These are phyloP conservation scores for Syngnathoides biaculeatus DNA, from an alignment of 2,113 vertebrate species.

Conservation along the genomic window DNA sequence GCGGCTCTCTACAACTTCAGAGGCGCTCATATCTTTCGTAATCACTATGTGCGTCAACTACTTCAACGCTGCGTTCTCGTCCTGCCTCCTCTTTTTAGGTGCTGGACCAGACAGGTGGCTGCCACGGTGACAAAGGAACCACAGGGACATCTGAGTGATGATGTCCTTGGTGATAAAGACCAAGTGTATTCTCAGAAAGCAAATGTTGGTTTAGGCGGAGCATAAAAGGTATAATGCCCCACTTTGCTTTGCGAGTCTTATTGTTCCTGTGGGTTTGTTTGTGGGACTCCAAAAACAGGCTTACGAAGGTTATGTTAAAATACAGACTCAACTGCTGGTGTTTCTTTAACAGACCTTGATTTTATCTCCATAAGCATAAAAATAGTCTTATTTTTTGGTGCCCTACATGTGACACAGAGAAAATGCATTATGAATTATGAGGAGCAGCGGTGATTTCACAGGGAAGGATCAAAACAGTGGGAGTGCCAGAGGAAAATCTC, in stretches of 20 bases:
- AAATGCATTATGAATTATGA: slow-evolving; percentile 23
- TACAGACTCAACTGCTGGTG: slow-evolving; percentile 35
- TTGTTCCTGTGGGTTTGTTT: slow-evolving; percentile 44
- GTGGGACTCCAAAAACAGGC: slow-evolving; percentile 15
- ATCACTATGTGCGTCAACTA: slow-evolving; percentile 27
- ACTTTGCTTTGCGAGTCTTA: slow-evolving; percentile 51
- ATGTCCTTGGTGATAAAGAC: slow-evolving; percentile 49
- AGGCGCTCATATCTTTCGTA: not conserved
- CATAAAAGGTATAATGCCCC: slow-evolving; percentile 49
- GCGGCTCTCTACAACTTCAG: slow-evolving; percentile 11
- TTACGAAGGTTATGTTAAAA: slow-evolving; percentile 30
- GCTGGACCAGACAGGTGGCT: slow-evolving; percentile 7
- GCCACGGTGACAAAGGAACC: slow-evolving; percentile 20
- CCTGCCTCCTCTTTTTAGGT: slow-evolving; percentile 6
- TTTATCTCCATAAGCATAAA: slow-evolving; percentile 18
- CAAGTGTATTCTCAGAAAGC: slow-evolving; percentile 34
- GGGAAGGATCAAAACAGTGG: slow-evolving; percentile 45
- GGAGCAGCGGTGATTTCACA: slow-evolving; percentile 36
- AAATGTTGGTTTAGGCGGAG: slow-evolving; percentile 38
- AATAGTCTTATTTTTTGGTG: slow-evolving; percentile 31
- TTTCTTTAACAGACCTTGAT: slow-evolving; percentile 12
- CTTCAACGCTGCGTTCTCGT: slow-evolving; percentile 35
- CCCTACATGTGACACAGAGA: slow-evolving; percentile 28
- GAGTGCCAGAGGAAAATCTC: slow-evolving; percentile 34
- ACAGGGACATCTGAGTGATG: slow-evolving; percentile 40